These are phyloP conservation scores for Chorisops tibialis DNA, from an alignment of 2,888 invertebrate species.

Conservation along the genomic window DNA sequence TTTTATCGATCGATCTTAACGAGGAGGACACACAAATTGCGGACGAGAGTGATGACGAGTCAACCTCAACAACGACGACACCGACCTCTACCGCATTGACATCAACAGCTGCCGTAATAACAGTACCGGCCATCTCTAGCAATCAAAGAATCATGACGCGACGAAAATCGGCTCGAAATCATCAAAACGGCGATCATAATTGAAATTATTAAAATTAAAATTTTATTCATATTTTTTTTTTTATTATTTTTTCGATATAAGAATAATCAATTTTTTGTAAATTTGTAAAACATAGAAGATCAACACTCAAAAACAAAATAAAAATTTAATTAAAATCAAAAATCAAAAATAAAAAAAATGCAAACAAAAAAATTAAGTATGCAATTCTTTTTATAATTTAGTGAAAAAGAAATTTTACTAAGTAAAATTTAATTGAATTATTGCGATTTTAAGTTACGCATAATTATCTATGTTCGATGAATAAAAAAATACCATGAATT, in stretches of 20 bases:
- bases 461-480: too few species aligned
- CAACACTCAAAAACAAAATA: too few species aligned
- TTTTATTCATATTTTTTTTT: not conserved
- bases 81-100: constrained; percentile 28
- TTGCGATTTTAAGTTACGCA: too few species aligned
- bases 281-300: not conserved
- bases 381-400: too few species aligned
- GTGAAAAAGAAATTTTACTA: too few species aligned
- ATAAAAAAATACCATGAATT: too few species aligned
- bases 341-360: too few species aligned
- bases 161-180: constrained; percentile 36
- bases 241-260: not conserved
- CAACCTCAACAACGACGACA: not conserved
- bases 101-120: not conserved
- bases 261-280: constrained; percentile 1
- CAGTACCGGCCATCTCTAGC: constrained; percentile 4
- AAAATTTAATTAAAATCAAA: too few species aligned
- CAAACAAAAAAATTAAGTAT: too few species aligned
- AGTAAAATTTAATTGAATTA: too few species aligned
- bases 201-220: constrained; percentile 7
- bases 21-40: constrained; percentile 38
- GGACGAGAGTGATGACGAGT: constrained; percentile 33
- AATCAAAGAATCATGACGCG: constrained; percentile 36
- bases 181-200: constrained; percentile 35
- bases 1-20: constrained; percentile 38